A percentile compares a stretch with the other conserved stretches of the same genome.
These are phyloP conservation scores for Mormyrops attenuatus DNA, from an alignment of 2,797 vertebrate genomes.

Conservation along the genomic window DNA sequence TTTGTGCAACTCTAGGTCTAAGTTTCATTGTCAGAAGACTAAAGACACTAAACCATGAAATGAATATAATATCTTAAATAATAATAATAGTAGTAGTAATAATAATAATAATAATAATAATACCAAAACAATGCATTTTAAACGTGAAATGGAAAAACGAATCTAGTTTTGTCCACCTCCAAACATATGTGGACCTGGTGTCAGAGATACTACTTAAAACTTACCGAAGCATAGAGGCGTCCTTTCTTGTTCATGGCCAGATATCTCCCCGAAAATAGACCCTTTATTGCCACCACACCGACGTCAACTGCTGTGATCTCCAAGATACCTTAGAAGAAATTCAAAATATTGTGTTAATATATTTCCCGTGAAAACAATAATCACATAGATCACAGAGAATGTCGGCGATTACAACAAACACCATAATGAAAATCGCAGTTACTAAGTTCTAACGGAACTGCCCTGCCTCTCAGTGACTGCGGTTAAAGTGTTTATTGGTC, in stretches of 20 bases:
- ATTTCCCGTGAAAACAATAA: background rate
- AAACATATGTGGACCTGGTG: too few relatives aligned
- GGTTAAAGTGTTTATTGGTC: background rate
- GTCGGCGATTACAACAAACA: background rate
- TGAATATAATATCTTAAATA: background rate
- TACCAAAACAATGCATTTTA: background rate
- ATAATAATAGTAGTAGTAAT: background rate
- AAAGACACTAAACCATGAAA: background rate
- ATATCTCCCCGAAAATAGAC: constrained; percentile 86
- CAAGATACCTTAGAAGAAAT: constrained; percentile 77
- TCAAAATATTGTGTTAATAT: constrained; percentile 7
- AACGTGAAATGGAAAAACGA: background rate
- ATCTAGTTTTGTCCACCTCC: background rate
- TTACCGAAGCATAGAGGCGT: constrained; percentile 89
- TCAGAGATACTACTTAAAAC: constrained; percentile 35
- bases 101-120: background rate
- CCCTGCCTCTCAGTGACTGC: background rate
- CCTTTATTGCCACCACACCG: constrained; percentile 90
- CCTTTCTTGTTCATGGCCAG: constrained; percentile 95
- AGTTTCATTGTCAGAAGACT: background rate
- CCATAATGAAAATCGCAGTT: background rate
- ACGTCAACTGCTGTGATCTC: constrained; percentile 96
- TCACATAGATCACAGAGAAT: background rate
- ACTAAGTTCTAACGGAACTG: background rate
- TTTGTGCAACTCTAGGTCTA: background rate